Conservation (phyloP, 1,140 invertebrate species). For the Lepidostoma basale region DNA sequence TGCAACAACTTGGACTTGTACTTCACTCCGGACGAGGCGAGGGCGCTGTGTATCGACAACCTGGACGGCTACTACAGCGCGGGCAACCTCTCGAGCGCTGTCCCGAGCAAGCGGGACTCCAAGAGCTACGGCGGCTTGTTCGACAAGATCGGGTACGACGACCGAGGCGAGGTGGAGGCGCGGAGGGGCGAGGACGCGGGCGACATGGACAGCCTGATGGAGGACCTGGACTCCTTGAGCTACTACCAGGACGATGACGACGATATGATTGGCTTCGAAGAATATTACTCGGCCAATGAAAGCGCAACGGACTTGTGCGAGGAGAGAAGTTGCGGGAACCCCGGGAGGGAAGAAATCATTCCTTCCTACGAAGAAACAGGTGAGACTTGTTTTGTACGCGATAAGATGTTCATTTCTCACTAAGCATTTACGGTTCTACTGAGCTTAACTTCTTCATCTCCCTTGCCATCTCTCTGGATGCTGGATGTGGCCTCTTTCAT, state of each 20-base stretch:
- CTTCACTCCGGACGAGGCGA: constrained; percentile 37
- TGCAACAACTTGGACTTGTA: constrained; percentile 50
- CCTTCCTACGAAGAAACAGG: too few relatives aligned
- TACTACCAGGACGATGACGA: constrained; percentile 44
- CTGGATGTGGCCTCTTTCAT: too few relatives aligned
- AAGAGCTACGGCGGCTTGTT: constrained; percentile 32
- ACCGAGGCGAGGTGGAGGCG: constrained; percentile 11
- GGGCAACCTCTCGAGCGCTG: constrained; percentile 48
- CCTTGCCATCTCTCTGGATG: too few relatives aligned
- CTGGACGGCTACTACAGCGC: constrained; percentile 58
- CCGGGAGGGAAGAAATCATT: too few relatives aligned
- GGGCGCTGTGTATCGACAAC: constrained; percentile 49
- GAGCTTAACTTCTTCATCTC: too few relatives aligned
- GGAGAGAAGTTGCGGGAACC: not conserved
- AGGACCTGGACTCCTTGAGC: constrained; percentile 38
- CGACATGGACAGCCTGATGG: constrained; percentile 30
- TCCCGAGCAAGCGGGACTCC: not conserved
- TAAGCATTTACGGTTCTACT: too few relatives aligned
- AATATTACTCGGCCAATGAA: constrained; percentile 33
- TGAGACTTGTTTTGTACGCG: too few relatives aligned
- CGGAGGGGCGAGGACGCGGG: not conserved
- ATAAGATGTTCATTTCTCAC: too few relatives aligned
- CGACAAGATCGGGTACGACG: constrained; percentile 25
- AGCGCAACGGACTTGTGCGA: not conserved
- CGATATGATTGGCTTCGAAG: constrained; percentile 42